Evolutionary conservation across 2,797 vertebrate genomes (phyloP).

Genomic region (Gambusia yucatana): DNA sequence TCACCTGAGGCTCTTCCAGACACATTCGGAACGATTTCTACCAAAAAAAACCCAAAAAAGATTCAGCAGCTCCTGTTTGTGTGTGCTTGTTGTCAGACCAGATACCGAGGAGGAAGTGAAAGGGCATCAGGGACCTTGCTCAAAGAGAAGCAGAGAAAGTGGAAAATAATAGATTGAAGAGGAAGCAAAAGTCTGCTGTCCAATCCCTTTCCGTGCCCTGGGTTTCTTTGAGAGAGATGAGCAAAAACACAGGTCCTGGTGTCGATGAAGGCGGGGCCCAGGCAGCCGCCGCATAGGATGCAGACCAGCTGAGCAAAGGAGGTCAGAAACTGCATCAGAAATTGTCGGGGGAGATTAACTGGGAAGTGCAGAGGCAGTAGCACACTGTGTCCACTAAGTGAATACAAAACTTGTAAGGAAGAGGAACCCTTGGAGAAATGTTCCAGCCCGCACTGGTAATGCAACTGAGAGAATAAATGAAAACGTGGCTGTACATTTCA

Average conservation of each 20-base stretch:
- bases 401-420: background rate
- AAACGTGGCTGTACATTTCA: background rate
- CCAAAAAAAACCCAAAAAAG: background rate
- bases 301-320: background rate
- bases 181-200: constrained; percentile 1
- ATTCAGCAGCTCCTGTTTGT: background rate
- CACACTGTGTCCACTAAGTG: background rate
- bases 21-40: background rate
- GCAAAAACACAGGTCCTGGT: background rate
- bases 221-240: constrained; percentile 7
- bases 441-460: background rate
- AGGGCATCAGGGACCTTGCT: background rate
- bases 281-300: constrained; percentile 4
- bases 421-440: background rate
- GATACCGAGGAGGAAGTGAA: background rate
- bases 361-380: background rate
- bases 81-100: background rate
- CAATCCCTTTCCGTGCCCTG: background rate
- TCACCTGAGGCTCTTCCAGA: background rate
- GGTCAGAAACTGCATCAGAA: background rate
- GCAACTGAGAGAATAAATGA: background rate
- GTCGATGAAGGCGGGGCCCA: background rate
- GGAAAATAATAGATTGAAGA: background rate
- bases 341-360: background rate
- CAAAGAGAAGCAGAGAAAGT: background rate